A percentile compares a stretch with the other conserved stretches of the same genome.
Conservation (phyloP, 2,113 vertebrate species). For the Chauna torquata region DNA sequence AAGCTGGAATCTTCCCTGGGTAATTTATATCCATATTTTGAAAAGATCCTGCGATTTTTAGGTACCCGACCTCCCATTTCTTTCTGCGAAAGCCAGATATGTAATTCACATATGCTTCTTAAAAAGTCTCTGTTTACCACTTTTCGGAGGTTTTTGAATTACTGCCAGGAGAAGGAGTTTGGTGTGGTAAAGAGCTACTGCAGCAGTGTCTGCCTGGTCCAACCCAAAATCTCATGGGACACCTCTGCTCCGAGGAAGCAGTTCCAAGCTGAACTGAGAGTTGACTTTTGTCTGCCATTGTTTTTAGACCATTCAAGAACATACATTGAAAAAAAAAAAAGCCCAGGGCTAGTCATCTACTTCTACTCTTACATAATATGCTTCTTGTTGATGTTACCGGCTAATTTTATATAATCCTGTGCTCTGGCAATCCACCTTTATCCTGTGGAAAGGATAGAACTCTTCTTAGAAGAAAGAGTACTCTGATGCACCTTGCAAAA, state of each 20-base stretch:
- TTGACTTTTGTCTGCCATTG: background rate
- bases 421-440: background rate
- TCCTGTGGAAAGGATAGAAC: background rate
- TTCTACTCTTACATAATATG: background rate
- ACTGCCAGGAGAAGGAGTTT: background rate
- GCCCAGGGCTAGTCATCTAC: background rate
- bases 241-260: background rate
- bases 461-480: background rate
- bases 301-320: background rate
- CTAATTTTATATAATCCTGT: background rate
- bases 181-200: background rate
- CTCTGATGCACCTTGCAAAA: background rate
- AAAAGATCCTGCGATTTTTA: background rate
- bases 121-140: fast-evolving
- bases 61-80: background rate
- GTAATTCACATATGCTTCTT: fast-evolving
- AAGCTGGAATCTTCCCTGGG: background rate
- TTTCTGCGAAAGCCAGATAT: fast-evolving
- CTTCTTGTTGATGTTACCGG: background rate
- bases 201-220: background rate
- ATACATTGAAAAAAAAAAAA: background rate
- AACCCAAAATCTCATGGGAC: background rate
- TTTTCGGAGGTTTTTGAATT: background rate
- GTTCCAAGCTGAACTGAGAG: background rate
- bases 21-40: background rate